Conservation (phyloP, 2,888 invertebrate species). For the Mechanitis mazaeus region DNA sequence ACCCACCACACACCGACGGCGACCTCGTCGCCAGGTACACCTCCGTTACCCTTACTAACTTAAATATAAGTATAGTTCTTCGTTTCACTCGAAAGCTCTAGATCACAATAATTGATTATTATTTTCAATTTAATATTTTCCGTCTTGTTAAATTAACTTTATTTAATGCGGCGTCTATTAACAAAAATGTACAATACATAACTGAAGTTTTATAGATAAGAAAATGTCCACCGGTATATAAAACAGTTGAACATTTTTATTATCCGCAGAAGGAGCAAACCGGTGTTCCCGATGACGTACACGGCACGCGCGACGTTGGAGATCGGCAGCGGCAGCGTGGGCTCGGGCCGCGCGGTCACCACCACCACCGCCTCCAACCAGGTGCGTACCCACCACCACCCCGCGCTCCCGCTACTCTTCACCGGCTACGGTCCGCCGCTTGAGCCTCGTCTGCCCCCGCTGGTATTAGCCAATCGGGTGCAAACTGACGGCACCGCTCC, state of each 20-base stretch:
- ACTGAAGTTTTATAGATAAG: too few relatives aligned
- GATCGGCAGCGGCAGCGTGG: slow-evolving; percentile 70
- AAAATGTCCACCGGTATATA: neutral
- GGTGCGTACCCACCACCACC: slow-evolving; percentile 56
- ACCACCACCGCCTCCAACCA: slow-evolving; percentile 73
- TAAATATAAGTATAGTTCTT: neutral
- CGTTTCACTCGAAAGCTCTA: too few relatives aligned
- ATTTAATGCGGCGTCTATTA: too few relatives aligned
- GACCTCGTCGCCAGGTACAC: slow-evolving; percentile 9
- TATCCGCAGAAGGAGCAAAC: slow-evolving; percentile 66
- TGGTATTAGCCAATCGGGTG: neutral
- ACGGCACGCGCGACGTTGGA: slow-evolving; percentile 73
- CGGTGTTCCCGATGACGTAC: slow-evolving; percentile 70
- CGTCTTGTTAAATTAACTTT: too few relatives aligned
- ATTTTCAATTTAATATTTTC: too few relatives aligned
- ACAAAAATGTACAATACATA: too few relatives aligned
- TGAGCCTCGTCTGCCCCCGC: slow-evolving; percentile 9
- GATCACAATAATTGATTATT: too few relatives aligned
- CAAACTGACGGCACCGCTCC: neutral
- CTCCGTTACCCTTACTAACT: neutral
- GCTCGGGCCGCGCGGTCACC: slow-evolving; percentile 73
- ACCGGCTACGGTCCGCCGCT: slow-evolving; percentile 13
- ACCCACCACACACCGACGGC: slow-evolving; percentile 37
- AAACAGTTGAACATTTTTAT: neutral
- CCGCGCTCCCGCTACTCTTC: slow-evolving; percentile 18